Evolutionary conservation across 2,888 invertebrate species (phyloP), one percentile per base, ranked within the genome.

Genomic region (Tachina fera): DNA sequence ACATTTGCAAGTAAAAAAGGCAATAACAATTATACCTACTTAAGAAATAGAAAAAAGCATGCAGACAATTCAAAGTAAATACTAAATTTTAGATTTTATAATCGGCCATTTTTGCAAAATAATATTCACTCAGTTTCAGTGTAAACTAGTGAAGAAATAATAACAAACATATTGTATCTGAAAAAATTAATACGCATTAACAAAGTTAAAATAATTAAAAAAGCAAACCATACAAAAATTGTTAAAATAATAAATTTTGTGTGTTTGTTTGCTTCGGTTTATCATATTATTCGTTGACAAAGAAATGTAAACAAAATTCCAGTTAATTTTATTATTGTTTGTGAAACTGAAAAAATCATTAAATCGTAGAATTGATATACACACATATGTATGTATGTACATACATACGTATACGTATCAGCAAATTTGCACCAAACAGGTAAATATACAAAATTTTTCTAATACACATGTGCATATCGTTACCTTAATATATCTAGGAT

Each of bases 91-190:
- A 45, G 71, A 3, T 76, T 63, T 65, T 51, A 61, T 67, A 31
- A 31, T 78, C 61, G 53, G 9, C 14, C 41, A 16, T 51, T 78
- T 61, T 47, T 72, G 68, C 68, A 61, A 68, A 68, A 63, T 43
- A 61, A 63, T 43, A 61, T 61, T 61, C 68, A 63, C 77, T 84
- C 81, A 70, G 82, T 85, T 85, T 85, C 85, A 82, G 85, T 78
- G 82, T 71, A 82, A 82, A 82, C 77, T 85, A 85, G 77, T 85
- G 82, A 74, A 68, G n/a, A 53, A 67, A 56, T n/a, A 43, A 16
- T 13, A 80, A 82, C 1, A 78, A 65, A 70, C 11, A 49, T 49
- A 45, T 41, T 53, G 39, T 9, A 68, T 56, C 11, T 49, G 8
- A 60, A 65, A 47, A 77, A 63, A 72, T 43, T 47, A 75, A 65